These are phyloP conservation scores for Pandemis heparana DNA, from an alignment of 2,888 invertebrate species.

Conservation along the genomic window DNA sequence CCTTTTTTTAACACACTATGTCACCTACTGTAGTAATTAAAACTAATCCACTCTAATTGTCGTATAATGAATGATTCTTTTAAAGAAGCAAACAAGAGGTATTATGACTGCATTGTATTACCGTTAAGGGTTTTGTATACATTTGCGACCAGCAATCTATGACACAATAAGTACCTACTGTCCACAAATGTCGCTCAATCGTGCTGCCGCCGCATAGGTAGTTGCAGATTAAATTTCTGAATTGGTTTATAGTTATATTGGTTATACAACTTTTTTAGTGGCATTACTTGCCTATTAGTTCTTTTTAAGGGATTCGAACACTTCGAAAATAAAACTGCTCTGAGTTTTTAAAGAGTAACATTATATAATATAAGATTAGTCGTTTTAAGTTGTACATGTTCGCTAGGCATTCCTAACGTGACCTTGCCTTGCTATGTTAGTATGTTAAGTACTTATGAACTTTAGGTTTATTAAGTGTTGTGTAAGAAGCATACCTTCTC, in stretches of 20 bases:
- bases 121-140: slow-evolving; percentile 28
- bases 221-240: slow-evolving; percentile 66
- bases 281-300: background rate
- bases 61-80: background rate
- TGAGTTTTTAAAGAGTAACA: background rate
- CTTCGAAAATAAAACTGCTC: background rate
- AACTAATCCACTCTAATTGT: background rate
- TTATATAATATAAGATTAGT: too few species aligned
- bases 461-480: background rate
- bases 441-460: background rate
- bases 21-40: background rate
- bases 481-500: background rate
- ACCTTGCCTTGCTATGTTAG: background rate
- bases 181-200: slow-evolving; percentile 54
- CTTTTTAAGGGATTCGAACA: background rate
- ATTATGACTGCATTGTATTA: slow-evolving; percentile 20
- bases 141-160: slow-evolving; percentile 10
- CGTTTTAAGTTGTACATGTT: background rate
- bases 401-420: background rate
- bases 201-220: slow-evolving; percentile 61
- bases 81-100: slow-evolving; percentile 3
- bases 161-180: slow-evolving; percentile 57
- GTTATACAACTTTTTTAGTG: background rate
- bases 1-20: background rate
- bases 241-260: slow-evolving; percentile 46